A percentile compares a stretch with the other conserved stretches of the same genome.
Evolutionary conservation across 2,113 vertebrate species (phyloP).

Genomic region (Laticauda colubrina): DNA sequence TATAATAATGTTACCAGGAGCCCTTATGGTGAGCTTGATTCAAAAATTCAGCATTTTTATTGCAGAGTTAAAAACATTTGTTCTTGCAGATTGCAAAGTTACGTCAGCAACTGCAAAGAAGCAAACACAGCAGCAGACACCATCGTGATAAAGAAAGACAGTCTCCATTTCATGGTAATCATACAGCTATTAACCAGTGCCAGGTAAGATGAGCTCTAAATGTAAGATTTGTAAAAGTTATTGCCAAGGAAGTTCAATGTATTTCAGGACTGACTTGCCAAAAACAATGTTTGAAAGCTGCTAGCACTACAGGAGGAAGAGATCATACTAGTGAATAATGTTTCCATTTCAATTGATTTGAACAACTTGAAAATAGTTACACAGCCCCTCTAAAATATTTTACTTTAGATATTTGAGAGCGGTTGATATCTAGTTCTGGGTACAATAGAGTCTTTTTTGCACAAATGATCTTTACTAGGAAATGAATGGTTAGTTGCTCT

Average conservation of each 20-base stretch:
- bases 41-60: background rate
- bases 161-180: slow-evolving; percentile 97
- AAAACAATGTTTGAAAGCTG: background rate
- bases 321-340: background rate
- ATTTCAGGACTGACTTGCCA: background rate
- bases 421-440: background rate
- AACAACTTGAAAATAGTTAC: background rate
- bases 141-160: slow-evolving; percentile 97
- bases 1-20: background rate
- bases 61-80: background rate
- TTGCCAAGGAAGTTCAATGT: background rate
- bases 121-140: slow-evolving; percentile 97
- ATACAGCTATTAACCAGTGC: slow-evolving; percentile 89
- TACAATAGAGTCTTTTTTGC: background rate
- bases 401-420: background rate
- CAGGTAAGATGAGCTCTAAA: slow-evolving; percentile 76
- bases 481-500: background rate
- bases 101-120: slow-evolving; percentile 95
- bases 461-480: background rate
- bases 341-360: background rate
- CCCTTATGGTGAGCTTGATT: background rate
- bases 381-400: background rate
- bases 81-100: slow-evolving; percentile 88
- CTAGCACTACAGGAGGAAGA: background rate
- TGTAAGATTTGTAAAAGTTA: background rate